Conservation (phyloP, 2,797 vertebrate species). For the Octomys mimax region DNA sequence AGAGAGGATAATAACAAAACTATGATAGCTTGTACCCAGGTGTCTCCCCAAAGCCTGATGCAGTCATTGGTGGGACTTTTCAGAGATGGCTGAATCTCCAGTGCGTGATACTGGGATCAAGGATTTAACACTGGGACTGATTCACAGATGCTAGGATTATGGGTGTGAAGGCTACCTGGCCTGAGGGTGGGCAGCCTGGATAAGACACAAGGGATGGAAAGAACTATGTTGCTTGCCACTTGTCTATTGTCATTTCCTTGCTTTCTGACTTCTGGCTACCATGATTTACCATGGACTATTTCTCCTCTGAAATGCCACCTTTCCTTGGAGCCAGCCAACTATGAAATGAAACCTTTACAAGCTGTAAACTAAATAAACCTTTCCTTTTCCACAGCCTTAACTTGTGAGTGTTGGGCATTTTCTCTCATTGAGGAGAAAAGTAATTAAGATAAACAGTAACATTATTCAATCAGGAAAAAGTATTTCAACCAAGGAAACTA, state of each 20-base stretch:
- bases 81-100: background rate
- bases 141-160: background rate
- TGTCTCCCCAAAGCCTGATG: background rate
- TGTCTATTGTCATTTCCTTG: background rate
- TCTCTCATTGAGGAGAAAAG: background rate
- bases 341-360: background rate
- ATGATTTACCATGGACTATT: background rate
- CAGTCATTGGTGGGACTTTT: background rate
- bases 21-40: background rate
- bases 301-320: background rate
- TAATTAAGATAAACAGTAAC: background rate
- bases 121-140: background rate
- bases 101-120: background rate
- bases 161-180: background rate
- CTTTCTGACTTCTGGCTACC: background rate
- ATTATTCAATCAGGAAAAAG: constrained; percentile 47
- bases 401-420: background rate
- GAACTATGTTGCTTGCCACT: background rate
- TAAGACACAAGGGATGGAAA: background rate
- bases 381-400: background rate
- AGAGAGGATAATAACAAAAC: background rate
- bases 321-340: background rate
- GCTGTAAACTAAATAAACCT: background rate
- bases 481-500: constrained; percentile 28
- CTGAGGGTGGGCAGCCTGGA: background rate